Base-by-base conservation (phyloP, 2,888 invertebrate species). In the Drosophila quasianomalipes region DNA sequence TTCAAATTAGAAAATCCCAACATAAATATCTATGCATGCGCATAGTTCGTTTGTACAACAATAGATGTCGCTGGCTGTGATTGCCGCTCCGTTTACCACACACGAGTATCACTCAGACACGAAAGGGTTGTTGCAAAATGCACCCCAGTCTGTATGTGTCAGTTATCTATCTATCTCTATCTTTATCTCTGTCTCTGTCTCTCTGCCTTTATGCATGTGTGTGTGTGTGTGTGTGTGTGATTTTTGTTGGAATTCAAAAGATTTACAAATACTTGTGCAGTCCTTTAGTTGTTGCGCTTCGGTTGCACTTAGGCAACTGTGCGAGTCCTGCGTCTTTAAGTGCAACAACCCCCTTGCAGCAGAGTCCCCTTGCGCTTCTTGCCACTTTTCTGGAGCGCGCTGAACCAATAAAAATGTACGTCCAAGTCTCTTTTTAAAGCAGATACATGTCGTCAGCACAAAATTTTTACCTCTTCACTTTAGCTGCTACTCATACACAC, bases 391-490 rank as follows among this genome's bases (percentile, higher is more conserved):
- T 81, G 33, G 39, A 54, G 58, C 58, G 39, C 75, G 82, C 74
- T 88, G 83, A 89, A 89, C 89, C 92, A 91, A 92, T 92, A 92
- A 92, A 91, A 92, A 82, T 86, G 65, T 84, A 80, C 85, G 81
- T 72, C 79, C 85, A 81, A 81, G 81, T 81, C 73, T 71, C 22
- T 78, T 82, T 76, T 86, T 84, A 79, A 85, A 89, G 84, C 89
- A 76, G 67, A 70, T 89, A 76, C 85, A 81, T 87, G 82, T 76
- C 66, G 90, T 86, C 86, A 90, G 86, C 89, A 88, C 37, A 86
- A 86, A 85, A 79, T 83, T 79, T 64, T 83, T 86, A 89, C 89
- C 91, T 91, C 89, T 83, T 83, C 82, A 82, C 79, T 79, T 58
- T 61, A 47, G 63, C 39, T 62, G 59, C 69, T 68, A 19, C 37